phyloP scores from a whole-genome alignment of 2,797 vertebrate species.

The Xiphorhynchus erythropygius region DNA sequence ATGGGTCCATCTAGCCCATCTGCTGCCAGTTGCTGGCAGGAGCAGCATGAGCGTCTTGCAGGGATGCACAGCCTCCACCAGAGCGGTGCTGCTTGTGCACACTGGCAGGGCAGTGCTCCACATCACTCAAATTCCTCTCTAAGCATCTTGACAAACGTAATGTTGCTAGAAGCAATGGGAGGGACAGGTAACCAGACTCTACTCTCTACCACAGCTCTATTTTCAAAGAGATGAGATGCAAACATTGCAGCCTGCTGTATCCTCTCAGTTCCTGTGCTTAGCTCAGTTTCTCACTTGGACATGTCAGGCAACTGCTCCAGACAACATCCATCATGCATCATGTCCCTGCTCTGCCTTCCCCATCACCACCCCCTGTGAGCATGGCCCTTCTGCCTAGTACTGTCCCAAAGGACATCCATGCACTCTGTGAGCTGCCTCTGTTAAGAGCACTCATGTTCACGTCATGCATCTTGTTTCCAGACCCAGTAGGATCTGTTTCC shows the following conservation, averaged over 20 bases:
- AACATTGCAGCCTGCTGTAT: neutral
- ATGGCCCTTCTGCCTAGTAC: neutral
- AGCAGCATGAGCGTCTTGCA: fast-evolving
- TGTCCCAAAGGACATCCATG: neutral
- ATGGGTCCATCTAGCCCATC: fast-evolving
- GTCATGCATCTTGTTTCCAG: neutral
- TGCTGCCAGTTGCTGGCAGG: neutral
- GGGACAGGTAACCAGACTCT: neutral
- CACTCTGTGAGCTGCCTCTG: neutral
- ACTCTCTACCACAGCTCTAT: neutral
- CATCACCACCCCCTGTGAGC: fast-evolving
- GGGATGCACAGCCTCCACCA: neutral
- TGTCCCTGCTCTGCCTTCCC: neutral
- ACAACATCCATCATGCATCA: fast-evolving
- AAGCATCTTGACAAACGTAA: neutral
- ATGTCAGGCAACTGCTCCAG: neutral
- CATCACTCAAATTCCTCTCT: neutral
- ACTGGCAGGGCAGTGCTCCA: neutral
- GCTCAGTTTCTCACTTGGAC: neutral
- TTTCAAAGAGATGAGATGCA: neutral
- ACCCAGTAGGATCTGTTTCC: neutral
- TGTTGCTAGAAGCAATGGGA: neutral
- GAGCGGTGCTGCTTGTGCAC: fast-evolving
- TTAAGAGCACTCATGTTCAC: fast-evolving
- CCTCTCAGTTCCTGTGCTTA: neutral